These are phyloP conservation scores for Camelus dromedarius DNA, from an alignment of 2,113 vertebrate species.

Conservation along the genomic window DNA sequence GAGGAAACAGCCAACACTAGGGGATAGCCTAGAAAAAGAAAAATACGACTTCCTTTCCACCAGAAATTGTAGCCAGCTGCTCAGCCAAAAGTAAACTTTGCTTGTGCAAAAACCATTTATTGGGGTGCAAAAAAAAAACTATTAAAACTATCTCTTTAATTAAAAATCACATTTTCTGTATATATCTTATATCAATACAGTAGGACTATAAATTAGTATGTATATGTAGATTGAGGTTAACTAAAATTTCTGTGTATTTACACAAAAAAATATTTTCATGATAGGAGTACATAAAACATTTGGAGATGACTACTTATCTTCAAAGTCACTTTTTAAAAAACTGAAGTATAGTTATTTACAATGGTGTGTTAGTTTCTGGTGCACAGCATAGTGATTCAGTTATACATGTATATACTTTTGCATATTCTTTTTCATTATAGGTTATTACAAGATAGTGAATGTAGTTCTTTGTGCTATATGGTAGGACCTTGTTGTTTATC, in stretches of 20 bases:
- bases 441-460: too few species aligned
- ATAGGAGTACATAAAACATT: neutral
- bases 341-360: too few species aligned
- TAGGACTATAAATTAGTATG: neutral
- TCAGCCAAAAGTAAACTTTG: neutral
- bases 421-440: too few species aligned
- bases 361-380: too few species aligned
- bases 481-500: too few species aligned
- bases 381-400: too few species aligned
- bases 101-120: slow-evolving; percentile 9
- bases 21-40: neutral
- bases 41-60: slow-evolving; percentile 12
- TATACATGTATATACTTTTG: too few species aligned
- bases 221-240: neutral
- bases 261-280: neutral
- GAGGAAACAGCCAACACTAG: neutral
- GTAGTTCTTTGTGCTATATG: too few species aligned
- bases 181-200: neutral
- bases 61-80: slow-evolving; percentile 2
- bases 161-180: slow-evolving; percentile 9
- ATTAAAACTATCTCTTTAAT: slow-evolving; percentile 27
- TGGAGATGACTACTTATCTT: too few species aligned
- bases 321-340: too few species aligned
- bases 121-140: slow-evolving; percentile 5
- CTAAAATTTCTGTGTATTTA: neutral